Evolutionary conservation across 1,140 invertebrate species (phyloP), one percentile per base, ranked within the genome.

Genomic region (Chlorops oryzae): DNA sequence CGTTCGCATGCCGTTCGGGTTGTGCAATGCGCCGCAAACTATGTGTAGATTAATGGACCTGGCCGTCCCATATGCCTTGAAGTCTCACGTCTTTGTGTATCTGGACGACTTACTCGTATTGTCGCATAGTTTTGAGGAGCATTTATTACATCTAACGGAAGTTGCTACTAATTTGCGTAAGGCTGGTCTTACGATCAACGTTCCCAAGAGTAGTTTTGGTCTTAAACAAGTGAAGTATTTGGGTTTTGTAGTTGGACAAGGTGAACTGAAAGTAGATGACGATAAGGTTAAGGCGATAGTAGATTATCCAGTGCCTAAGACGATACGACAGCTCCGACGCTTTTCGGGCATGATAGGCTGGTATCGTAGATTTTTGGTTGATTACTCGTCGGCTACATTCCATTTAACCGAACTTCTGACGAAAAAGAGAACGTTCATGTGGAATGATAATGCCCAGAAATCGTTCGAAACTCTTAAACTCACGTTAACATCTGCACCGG

Each of bases 271-370:
- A n/a, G 12, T 41, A n/a, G 42, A 54, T 38, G 37, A 49, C 2
- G 41, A 54, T 4, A 57, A 57, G 20, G 18, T 55, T 10, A 6
- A 3, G 6, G 15, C 18, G 7, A 37, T 70, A 18, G 27, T 28
- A 9, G 59, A 58, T 32, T 48, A 59, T 5, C 61, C 59, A 21
- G 3, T 54, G 10, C 58, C 61, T 5, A 59, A 47, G 43, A 66
- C 55, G 0, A 41, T 52, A 2, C 67, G 62, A 18, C 58, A 70
- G 39, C 50, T 70, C 2, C 42, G 62, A 28, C 45, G 68, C 40
- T 77, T 79, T 51, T 54, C 75, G 7, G 75, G 74, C 2, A 66
- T 77, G 46, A 59, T 68, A 2, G 59, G 61, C 5, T 77, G 72
- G 55, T 76, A 75, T 51, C 50, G 70, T 5, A 32, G 62, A 2